Evolutionary conservation across 2,113 vertebrate genomes (phyloP).

Genomic region (Notechis scutatus): DNA sequence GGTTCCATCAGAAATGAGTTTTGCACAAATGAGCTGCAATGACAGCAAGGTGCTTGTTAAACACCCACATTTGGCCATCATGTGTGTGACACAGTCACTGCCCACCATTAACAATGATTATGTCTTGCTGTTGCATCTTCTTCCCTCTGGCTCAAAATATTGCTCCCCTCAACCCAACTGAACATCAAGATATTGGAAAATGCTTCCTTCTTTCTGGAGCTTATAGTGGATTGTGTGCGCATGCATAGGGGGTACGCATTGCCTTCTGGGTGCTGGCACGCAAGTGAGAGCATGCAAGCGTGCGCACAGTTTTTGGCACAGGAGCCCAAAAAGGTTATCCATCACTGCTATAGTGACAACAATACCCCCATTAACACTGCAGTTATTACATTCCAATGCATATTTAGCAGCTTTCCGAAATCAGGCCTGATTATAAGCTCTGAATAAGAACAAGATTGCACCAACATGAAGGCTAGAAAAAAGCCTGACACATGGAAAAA

Average conservation of each 20-base stretch:
- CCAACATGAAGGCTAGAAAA: not conserved
- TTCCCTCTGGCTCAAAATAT: not conserved
- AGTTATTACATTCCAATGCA: conserved; percentile 29
- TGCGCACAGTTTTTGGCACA: too few relatives aligned
- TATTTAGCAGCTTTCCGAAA: conserved; percentile 9
- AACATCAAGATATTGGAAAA: not conserved
- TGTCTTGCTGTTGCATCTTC: not conserved
- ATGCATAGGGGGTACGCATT: too few relatives aligned
- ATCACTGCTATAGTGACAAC: not conserved
- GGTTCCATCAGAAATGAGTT: not conserved
- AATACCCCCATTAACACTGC: conserved; percentile 18
- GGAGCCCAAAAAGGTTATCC: too few relatives aligned
- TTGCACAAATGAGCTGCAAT: not conserved
- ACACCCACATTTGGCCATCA: not conserved
- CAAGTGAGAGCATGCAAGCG: too few relatives aligned
- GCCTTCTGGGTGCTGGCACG: too few relatives aligned
- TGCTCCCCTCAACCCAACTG: not conserved
- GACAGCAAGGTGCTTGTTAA: not conserved
- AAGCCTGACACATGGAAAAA: not conserved
- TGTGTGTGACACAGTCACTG: not conserved
- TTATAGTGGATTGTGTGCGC: too few relatives aligned
- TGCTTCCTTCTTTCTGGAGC: not conserved
- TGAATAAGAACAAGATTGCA: conserved; percentile 8
- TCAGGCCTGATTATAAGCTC: conserved; percentile 14
- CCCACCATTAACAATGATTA: not conserved